phyloP scores from a whole-genome alignment of 2,888 invertebrate species.

The Syrista parreyssii region DNA sequence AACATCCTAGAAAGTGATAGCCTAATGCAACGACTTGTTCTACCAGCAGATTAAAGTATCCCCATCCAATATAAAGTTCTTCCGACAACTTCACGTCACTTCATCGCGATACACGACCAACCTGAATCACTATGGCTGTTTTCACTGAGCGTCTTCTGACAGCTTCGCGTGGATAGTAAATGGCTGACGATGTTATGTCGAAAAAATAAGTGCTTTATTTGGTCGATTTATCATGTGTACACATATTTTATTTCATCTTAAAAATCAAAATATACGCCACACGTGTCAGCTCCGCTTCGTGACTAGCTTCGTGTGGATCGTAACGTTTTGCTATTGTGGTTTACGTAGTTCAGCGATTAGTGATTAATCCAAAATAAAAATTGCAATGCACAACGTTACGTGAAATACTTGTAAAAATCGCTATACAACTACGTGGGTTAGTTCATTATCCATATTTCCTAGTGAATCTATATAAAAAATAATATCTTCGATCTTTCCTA shows the following conservation, averaged over 20 bases:
- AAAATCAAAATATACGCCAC: conserved; percentile 24
- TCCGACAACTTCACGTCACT: neutral
- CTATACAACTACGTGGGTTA: neutral
- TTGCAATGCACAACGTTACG: neutral
- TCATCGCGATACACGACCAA: neutral
- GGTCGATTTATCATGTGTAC: conserved; percentile 7
- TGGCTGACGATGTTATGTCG: neutral
- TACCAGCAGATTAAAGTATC: neutral
- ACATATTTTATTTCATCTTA: conserved; percentile 21
- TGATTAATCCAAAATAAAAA: neutral
- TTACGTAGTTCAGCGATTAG: neutral
- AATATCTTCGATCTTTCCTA: neutral
- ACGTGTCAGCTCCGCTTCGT: conserved; percentile 13
- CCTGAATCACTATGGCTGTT: neutral
- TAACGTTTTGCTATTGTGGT: neutral
- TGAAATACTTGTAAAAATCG: neutral
- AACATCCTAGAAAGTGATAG: neutral
- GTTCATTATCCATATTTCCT: neutral
- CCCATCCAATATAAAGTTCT: neutral
- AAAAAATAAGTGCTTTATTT: conserved; percentile 1
- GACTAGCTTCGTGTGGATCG: conserved; percentile 21
- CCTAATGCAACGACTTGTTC: neutral
- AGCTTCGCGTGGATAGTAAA: neutral
- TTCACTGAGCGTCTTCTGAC: neutral
- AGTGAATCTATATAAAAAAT: neutral